These are phyloP conservation scores for Melopsittacus undulatus DNA, from an alignment of 2,797 vertebrate genomes.

Conservation along the genomic window DNA sequence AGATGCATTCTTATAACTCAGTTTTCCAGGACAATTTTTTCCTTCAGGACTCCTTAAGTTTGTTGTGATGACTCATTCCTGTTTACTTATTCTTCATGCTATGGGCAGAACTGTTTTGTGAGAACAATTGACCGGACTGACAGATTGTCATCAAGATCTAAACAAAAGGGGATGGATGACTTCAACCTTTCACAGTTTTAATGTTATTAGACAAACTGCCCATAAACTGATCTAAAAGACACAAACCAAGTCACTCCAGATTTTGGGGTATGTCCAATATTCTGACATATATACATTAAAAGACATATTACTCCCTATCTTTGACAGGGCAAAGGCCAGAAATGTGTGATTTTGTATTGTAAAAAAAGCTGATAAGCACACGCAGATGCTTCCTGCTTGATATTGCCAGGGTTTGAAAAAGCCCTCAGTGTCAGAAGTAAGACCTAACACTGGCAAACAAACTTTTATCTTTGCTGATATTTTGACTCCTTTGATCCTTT, in stretches of 20 bases:
- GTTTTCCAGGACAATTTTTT: neutral
- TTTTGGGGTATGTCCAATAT: neutral
- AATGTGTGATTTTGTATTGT: neutral
- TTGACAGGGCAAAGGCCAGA: neutral
- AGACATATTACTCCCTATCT: neutral
- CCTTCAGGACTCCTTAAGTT: neutral
- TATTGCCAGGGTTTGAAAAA: neutral
- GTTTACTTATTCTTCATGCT: neutral
- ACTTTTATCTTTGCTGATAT: constrained; percentile 28
- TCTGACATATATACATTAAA: neutral
- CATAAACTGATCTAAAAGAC: neutral
- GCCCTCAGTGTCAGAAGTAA: neutral
- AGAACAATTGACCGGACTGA: neutral
- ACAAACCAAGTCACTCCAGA: neutral
- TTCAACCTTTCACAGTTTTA: neutral
- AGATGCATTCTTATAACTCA: neutral
- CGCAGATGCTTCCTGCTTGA: constrained; percentile 25
- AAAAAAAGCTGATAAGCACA: constrained; percentile 5
- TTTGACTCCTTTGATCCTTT: constrained; percentile 44
- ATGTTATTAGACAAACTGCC: neutral
- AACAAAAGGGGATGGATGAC: neutral
- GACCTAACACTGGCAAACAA: neutral
- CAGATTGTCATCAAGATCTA: neutral
- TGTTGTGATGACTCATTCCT: neutral
- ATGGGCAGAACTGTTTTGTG: neutral